Percentiles rank a stretch among this genome's conserved stretches.
phyloP scores from a whole-genome alignment of 2,888 invertebrate species.

The Caenorhabditis doughertyi region DNA sequence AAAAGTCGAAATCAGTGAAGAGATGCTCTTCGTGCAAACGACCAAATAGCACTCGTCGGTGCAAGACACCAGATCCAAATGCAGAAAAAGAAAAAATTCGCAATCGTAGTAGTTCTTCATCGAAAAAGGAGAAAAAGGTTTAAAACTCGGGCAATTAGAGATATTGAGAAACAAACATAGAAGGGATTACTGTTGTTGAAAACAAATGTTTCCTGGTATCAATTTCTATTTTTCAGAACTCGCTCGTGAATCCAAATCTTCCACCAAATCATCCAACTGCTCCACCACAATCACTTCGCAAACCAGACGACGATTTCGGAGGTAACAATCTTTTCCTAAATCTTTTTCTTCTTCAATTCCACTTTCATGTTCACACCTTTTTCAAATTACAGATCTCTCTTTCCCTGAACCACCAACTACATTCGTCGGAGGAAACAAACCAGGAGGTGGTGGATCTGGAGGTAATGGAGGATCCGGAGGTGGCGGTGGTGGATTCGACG shows the following conservation, averaged over 20 bases:
- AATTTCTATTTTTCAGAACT: conserved; percentile 59
- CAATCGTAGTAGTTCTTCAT: conserved; percentile 42
- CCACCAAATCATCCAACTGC: conserved; percentile 66
- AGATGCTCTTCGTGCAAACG: conserved; percentile 65
- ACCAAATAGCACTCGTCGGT: conserved; percentile 51
- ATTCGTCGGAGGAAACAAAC: conserved; percentile 52
- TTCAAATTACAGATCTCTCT: conserved; percentile 63
- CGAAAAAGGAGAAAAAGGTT: conserved; percentile 59
- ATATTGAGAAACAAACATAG: no score
- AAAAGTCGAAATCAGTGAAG: conserved; percentile 64
- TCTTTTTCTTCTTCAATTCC: background rate
- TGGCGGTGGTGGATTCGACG: conserved; percentile 51
- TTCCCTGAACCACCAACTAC: conserved; percentile 79
- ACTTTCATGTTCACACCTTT: background rate
- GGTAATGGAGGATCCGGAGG: conserved; percentile 36
- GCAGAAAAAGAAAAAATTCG: conserved; percentile 47
- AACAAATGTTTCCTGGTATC: no score
- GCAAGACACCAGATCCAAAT: conserved; percentile 60
- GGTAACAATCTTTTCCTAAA: conserved; percentile 38
- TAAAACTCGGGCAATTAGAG: no score
- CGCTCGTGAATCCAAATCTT: conserved; percentile 52
- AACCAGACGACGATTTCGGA: conserved; percentile 64
- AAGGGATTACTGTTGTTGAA: no score
- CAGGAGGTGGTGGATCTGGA: conserved; percentile 35
- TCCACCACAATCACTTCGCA: conserved; percentile 66